These are phyloP conservation scores for Ladona fulva DNA, from an alignment of 1,140 invertebrate species.

Conservation along the genomic window DNA sequence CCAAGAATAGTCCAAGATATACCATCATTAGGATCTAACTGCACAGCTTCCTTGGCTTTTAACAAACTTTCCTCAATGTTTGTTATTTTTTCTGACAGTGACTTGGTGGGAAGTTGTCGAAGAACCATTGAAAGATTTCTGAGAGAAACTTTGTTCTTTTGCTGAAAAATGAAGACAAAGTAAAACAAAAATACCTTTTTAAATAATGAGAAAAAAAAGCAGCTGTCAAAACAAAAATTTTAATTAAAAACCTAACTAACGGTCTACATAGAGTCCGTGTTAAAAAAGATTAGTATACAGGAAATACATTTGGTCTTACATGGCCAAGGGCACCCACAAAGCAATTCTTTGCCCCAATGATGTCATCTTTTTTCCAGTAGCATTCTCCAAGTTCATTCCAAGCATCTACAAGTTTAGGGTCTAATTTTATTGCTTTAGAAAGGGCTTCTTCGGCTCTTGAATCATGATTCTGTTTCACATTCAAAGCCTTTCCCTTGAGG, in stretches of 20 bases:
- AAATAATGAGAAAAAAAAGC: conserved; percentile 16
- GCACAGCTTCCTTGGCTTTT: conserved; percentile 74
- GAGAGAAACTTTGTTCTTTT: conserved; percentile 67
- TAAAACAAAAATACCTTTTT: conserved; percentile 16
- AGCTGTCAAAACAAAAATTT: no score
- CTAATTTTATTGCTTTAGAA: conserved; percentile 75
- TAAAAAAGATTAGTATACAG: no score
- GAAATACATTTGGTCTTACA: conserved; percentile 41
- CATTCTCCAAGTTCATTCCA: conserved; percentile 87
- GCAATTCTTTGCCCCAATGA: conserved; percentile 73
- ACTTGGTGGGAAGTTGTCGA: conserved; percentile 50
- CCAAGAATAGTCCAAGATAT: conserved; percentile 76
- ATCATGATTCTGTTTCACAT: conserved; percentile 59
- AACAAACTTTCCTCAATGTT: conserved; percentile 64
- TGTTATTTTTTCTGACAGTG: conserved; percentile 46
- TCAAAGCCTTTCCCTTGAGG: conserved; percentile 65
- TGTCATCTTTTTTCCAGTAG: conserved; percentile 79
- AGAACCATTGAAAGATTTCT: conserved; percentile 77
- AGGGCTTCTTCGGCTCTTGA: conserved; percentile 60
- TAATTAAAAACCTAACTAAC: no score
- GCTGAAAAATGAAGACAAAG: conserved; percentile 39
- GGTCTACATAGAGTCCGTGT: no score
- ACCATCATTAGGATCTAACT: conserved; percentile 71
- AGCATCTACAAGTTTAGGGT: conserved; percentile 69
- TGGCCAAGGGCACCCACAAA: conserved; percentile 72